Conservation (phyloP, 1,140 invertebrate genomes). For the Trachelipus rathkii region DNA sequence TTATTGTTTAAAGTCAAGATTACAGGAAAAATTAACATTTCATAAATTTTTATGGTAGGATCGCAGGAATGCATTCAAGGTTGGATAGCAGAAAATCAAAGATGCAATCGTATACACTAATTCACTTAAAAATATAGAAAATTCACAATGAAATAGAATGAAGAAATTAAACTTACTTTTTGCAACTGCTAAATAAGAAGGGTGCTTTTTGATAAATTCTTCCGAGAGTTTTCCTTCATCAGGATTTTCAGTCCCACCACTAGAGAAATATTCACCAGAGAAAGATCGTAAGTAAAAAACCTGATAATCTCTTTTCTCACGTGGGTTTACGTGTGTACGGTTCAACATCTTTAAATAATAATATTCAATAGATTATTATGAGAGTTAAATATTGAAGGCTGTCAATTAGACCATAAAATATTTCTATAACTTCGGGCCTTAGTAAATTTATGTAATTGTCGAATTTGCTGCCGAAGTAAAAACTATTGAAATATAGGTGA, state of each 20-base stretch:
- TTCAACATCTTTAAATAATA: slow-evolving; percentile 19
- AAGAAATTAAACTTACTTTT: slow-evolving; percentile 14
- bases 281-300: slow-evolving; percentile 25
- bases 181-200: slow-evolving; percentile 18
- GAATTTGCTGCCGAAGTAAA: too few species aligned
- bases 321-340: not conserved
- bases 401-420: not conserved
- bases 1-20: not conserved
- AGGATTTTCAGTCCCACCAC: slow-evolving; percentile 10
- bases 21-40: not conserved
- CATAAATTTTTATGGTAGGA: not conserved
- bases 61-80: not conserved
- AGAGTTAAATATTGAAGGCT: not conserved
- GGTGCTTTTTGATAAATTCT: slow-evolving; percentile 20
- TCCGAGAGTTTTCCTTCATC: not conserved
- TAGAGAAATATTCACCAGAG: slow-evolving; percentile 3
- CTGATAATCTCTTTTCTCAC: slow-evolving; percentile 22
- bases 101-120: not conserved
- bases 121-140: too few species aligned
- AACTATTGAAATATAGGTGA: too few species aligned
- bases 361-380: not conserved
- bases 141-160: too few species aligned
- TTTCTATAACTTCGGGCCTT: not conserved
- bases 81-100: not conserved
- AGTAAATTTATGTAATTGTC: not conserved